phyloP scores from a whole-genome alignment of 2,113 vertebrate species.

The Vidua macroura region DNA sequence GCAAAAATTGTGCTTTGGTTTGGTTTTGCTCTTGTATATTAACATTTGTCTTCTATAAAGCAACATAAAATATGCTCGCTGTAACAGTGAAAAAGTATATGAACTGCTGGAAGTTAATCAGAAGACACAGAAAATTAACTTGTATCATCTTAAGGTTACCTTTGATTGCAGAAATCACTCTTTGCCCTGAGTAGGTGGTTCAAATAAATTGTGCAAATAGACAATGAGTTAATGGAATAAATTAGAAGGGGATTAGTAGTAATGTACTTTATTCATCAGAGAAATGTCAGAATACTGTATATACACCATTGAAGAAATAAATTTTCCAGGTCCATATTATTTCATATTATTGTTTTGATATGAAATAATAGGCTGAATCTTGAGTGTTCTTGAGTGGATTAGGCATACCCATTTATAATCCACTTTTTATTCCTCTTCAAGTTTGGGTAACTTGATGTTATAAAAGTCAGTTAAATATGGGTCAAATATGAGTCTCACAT shows the following conservation, averaged over 20 bases:
- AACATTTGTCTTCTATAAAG: neutral
- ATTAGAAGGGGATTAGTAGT: constrained; percentile 36
- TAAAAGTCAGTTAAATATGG: neutral
- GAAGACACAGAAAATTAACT: neutral
- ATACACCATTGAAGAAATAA: neutral
- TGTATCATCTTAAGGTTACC: neutral
- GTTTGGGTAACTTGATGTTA: neutral
- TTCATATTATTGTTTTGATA: neutral
- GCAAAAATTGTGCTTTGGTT: neutral
- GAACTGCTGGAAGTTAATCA: constrained; percentile 23
- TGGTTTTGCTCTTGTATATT: neutral
- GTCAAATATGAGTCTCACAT: accelerated
- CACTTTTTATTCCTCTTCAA: neutral
- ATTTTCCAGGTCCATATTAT: neutral
- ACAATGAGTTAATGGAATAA: constrained; percentile 46
- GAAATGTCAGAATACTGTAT: constrained; percentile 18
- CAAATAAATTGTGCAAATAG: neutral
- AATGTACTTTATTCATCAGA: constrained; percentile 24
- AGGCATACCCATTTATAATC: neutral
- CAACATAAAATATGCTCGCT: neutral
- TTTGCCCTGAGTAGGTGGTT: constrained; percentile 25
- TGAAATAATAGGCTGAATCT: neutral
- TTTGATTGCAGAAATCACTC: constrained; percentile 9
- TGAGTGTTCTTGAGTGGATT: neutral
- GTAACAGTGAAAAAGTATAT: neutral